Base-by-base conservation (phyloP, 2,797 vertebrate genomes). In the Smutsia gigantea region DNA sequence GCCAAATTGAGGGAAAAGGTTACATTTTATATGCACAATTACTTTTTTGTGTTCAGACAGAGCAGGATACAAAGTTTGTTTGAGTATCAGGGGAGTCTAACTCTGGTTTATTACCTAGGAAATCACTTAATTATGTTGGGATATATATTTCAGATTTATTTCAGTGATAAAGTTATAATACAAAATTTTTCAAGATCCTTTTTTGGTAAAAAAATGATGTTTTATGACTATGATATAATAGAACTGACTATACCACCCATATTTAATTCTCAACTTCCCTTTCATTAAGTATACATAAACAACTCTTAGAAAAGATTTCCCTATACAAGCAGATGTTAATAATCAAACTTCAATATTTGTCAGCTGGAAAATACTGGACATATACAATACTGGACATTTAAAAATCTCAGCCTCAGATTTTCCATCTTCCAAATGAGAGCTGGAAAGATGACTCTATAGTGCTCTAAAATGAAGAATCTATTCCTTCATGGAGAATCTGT, bases 231-330 rank as follows among this genome's bases (percentile, higher is more conserved):
- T 46, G 18, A 57, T 78, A 31, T 34, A 71, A 57, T 37, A 46
- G 9, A 46, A 88, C 63, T 74, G 14, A 53, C 34, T 61, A 42
- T 3, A 78, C 7, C 49, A 61, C 53, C 89, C 31, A 77, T 68
- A 82, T 75, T 81, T 83, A 93, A 61, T 95, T 94, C 29, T 88
- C 51, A 46, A 34, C n/a, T 74, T 90, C 39, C 9, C 8, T 87
- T 83, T 82, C 37, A 77, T 81, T 93, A 86, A 74, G 34, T 86
- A 29, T 2, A 34, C 72, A 84, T 55, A 72, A 72, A 64, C 25
- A 87, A 51, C 29, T 90, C 53, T 37, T 27, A 34, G 55, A 13
- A 84, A 95, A 68, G 9, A 23, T 49, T 96, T 68, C 39, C 31
- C 19, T 51, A 11, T 13, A 18, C 71, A 92, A 79, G n/a, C 31